phyloP scores from a whole-genome alignment of 2,888 invertebrate genomes.

The Synergus laeviventris region DNA sequence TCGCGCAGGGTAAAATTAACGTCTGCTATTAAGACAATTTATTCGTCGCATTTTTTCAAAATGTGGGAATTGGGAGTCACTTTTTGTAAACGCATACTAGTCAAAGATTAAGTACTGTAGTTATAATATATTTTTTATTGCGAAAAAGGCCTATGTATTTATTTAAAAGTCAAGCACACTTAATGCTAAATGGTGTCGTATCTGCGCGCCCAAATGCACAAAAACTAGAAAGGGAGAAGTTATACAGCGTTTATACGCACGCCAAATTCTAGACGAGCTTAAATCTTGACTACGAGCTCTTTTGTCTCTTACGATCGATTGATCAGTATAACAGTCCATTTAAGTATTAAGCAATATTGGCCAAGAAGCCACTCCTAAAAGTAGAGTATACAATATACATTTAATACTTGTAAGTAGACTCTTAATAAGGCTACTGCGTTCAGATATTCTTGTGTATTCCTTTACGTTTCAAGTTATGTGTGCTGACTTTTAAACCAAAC shows the following conservation, averaged over 20 bases:
- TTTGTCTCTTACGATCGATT: background rate
- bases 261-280: slow-evolving; percentile 22
- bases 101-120: slow-evolving; percentile 70
- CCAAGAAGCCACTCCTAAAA: background rate
- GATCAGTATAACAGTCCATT: slow-evolving; percentile 18
- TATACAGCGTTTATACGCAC: background rate
- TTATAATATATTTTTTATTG: slow-evolving; percentile 70
- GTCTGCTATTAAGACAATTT: slow-evolving; percentile 26
- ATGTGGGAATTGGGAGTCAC: slow-evolving; percentile 58
- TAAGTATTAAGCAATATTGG: slow-evolving; percentile 9
- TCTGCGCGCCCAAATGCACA: background rate
- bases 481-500: slow-evolving; percentile 56
- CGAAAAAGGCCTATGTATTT: slow-evolving; percentile 55
- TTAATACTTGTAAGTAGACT: slow-evolving; percentile 3
- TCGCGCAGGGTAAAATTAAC: background rate
- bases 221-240: background rate
- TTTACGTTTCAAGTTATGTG: slow-evolving; percentile 44
- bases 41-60: slow-evolving; percentile 5
- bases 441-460: background rate
- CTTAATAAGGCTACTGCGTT: background rate
- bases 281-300: background rate
- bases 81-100: slow-evolving; percentile 67
- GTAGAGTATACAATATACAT: background rate
- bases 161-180: slow-evolving; percentile 53
- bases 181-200: background rate